Conservation (phyloP, 2,888 invertebrate species). For the Oligia latruncula region DNA sequence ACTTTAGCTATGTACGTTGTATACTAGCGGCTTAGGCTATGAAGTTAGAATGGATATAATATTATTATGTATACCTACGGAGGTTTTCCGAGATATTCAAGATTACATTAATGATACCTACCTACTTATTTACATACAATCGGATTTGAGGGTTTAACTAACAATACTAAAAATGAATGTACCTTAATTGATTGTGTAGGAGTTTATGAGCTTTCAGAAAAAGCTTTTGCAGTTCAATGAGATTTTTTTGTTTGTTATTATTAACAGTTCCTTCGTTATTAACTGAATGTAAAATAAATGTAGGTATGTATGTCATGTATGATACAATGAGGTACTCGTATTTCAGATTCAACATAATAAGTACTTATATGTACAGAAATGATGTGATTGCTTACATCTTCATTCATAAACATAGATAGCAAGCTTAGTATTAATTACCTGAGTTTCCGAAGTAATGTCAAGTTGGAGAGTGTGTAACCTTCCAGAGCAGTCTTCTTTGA, state of each 20-base stretch:
- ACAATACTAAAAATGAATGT: slow-evolving; percentile 19
- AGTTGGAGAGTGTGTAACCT: slow-evolving; percentile 93
- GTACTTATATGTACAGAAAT: not conserved
- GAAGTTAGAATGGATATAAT: slow-evolving; percentile 34
- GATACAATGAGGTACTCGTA: slow-evolving; percentile 12
- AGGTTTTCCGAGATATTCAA: slow-evolving; percentile 30
- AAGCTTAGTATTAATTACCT: slow-evolving; percentile 77
- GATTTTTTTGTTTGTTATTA: slow-evolving; percentile 7
- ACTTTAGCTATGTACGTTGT: slow-evolving; percentile 49
- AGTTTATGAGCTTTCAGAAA: not conserved
- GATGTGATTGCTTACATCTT: not conserved
- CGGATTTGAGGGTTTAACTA: slow-evolving; percentile 15
- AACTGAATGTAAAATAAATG: not conserved
- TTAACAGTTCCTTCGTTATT: not conserved
- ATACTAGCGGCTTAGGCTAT: slow-evolving; percentile 48
- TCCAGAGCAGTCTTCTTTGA: slow-evolving; percentile 94
- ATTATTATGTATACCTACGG: slow-evolving; percentile 6
- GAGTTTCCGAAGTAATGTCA: slow-evolving; percentile 95
- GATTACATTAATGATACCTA: slow-evolving; percentile 33
- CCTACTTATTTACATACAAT: slow-evolving; percentile 16
- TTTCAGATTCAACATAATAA: not conserved
- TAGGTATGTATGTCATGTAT: not conserved
- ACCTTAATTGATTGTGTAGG: slow-evolving; percentile 10
- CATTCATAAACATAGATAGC: slow-evolving; percentile 4
- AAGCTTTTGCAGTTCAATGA: slow-evolving; percentile 11